A percentile compares a stretch with the other conserved stretches of the same genome.
Conservation (phyloP, 1,140 invertebrate genomes). For the Plutomurus gul region DNA sequence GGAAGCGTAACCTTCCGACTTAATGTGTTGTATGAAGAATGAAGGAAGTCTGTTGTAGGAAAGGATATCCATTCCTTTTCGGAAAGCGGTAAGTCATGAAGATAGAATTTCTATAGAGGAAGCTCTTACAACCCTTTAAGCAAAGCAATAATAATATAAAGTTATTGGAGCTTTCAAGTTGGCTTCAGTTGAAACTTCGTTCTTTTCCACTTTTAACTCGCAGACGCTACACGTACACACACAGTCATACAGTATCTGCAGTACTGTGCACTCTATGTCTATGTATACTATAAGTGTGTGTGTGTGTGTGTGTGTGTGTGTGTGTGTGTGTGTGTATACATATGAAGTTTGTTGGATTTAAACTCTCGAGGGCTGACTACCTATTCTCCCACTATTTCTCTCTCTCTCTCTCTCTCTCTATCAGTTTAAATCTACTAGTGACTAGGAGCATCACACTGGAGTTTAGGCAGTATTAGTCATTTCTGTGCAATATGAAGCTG, state of each 20-base stretch:
- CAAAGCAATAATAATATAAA: conserved; percentile 14
- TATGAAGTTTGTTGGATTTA: too few relatives aligned
- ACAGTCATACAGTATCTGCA: too few relatives aligned
- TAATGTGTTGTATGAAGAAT: conserved; percentile 25
- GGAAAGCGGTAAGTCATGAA: not conserved
- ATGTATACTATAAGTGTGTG: too few relatives aligned
- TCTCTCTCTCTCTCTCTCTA: too few relatives aligned
- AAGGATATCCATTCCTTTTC: not conserved
- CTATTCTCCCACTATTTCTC: too few relatives aligned
- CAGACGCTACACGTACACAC: not conserved
- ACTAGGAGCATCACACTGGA: too few relatives aligned
- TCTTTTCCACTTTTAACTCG: conserved; percentile 1
- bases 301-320: too few relatives aligned
- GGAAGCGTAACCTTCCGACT: conserved; percentile 16
- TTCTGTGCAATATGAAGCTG: not conserved
- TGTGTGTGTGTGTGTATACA: too few relatives aligned
- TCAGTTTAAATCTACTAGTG: not conserved
- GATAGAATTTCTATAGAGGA: conserved; percentile 9
- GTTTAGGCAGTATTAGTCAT: not conserved
- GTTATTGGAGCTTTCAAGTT: conserved; percentile 20
- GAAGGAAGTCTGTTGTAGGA: conserved; percentile 6
- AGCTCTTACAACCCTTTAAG: conserved; percentile 8
- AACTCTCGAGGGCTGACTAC: too few relatives aligned
- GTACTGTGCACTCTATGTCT: too few relatives aligned
- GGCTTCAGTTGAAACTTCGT: not conserved